Conservation (phyloP, 2,797 vertebrate species). For the Schizopygopsis pylzovi region DNA sequence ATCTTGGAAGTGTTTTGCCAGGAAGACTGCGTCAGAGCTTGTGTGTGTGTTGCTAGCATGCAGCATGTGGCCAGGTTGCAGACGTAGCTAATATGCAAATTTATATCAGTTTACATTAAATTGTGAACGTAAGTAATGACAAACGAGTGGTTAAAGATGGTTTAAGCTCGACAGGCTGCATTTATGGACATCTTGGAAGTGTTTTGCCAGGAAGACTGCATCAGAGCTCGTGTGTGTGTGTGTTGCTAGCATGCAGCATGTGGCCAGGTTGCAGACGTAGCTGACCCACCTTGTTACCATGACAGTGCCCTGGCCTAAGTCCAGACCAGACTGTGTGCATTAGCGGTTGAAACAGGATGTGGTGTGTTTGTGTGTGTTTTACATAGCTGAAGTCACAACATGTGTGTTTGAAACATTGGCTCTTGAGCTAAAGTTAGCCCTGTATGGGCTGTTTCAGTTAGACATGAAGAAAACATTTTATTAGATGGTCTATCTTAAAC, state of each 20-base stretch:
- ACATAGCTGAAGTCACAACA: constrained; percentile 37
- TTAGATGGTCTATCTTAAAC: constrained; percentile 37
- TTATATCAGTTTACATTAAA: constrained; percentile 11
- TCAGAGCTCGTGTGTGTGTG: constrained; percentile 26
- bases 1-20: constrained; percentile 17
- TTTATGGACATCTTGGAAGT: constrained; percentile 13
- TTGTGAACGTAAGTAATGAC: neutral
- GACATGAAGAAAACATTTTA: neutral
- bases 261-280: neutral
- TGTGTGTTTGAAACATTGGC: constrained; percentile 39
- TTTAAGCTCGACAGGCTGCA: neutral
- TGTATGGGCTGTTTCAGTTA: constrained; percentile 29
- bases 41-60: neutral
- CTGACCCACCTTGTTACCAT: constrained; percentile 53
- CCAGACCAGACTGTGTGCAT: constrained; percentile 56
- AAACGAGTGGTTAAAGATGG: neutral
- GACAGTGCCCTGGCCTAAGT: constrained; percentile 57
- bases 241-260: constrained; percentile 21
- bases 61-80: constrained; percentile 9
- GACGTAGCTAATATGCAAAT: constrained; percentile 13
- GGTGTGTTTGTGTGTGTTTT: constrained; percentile 25
- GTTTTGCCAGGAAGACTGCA: constrained; percentile 14
- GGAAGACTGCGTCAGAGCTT: constrained; percentile 30
- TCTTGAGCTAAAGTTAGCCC: constrained; percentile 42
- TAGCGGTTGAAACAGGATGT: constrained; percentile 41